phyloP scores from a whole-genome alignment of 2,797 vertebrate genomes.

The Sciurus carolinensis region DNA sequence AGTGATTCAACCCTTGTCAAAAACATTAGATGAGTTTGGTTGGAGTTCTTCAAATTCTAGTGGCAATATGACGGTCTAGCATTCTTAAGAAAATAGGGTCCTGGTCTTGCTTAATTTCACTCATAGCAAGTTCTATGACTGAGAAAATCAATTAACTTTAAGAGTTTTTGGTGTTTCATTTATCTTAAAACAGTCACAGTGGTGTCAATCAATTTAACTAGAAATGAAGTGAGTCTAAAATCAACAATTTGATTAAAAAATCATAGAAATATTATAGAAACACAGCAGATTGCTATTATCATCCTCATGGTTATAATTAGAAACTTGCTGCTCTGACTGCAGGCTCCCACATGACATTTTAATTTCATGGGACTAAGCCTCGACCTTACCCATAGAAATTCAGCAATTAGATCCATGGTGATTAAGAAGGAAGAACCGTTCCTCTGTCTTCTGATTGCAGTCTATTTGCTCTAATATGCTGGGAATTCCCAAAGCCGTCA shows the following conservation, averaged over 20 bases:
- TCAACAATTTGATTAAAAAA: not conserved
- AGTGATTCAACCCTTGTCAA: constrained; percentile 65
- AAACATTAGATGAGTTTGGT: constrained; percentile 62
- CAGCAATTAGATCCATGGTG: not conserved
- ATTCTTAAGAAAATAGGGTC: not conserved
- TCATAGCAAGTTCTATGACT: not conserved
- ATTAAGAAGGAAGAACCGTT: not conserved
- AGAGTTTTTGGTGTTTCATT: not conserved
- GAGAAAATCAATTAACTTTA: not conserved
- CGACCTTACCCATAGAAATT: not conserved
- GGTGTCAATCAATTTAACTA: not conserved
- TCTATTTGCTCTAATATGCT: not conserved
- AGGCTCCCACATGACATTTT: not conserved
- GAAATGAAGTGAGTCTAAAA: not conserved
- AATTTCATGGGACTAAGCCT: not conserved
- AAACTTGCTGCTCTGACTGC: not conserved
- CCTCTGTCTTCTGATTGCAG: not conserved
- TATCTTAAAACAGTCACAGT: not conserved
- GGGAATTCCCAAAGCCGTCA: not conserved
- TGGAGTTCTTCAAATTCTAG: not conserved
- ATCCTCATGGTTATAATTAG: not conserved
- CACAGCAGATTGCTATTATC: not conserved
- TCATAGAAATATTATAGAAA: not conserved
- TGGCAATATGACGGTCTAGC: not conserved
- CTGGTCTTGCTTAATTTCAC: not conserved